Base-by-base conservation (phyloP, 1,140 invertebrate genomes). In the Drosophila nigrodunni region DNA sequence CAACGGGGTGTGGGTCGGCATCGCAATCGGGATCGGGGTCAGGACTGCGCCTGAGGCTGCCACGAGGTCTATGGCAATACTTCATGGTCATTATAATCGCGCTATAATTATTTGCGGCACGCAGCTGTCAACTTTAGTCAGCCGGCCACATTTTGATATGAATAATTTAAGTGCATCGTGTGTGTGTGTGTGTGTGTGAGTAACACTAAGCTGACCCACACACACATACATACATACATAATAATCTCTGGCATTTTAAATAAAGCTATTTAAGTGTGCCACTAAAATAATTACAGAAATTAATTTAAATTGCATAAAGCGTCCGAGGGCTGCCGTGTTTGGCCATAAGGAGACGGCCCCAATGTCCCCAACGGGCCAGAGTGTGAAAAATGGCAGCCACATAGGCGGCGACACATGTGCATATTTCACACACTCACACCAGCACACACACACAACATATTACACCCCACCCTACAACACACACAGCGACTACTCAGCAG, bases 271-370 rank as follows among this genome's bases (percentile, higher is more conserved):
- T 73, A 70, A 78, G 77, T 73, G 46, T 18, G 47, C 50, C 74
- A 83, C 85, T 83, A 80, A 89, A 74, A 78, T 88, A 88, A 88
- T 88, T 88, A 89, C 77, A 68, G 73, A 85, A 89, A 88, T 83
- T 89, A 89, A 80, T 89, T 89, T 88, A 88, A 89, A 89, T 83
- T 88, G 80, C 85, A 88, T 80, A 78, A 83, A 80, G 67, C 43
- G 55, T 54, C 50, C 50, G 50, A 54, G 50, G 50, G 76, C 58
- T 73, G 54, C n/a, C 60, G 25, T 30, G 25, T 30, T 30, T 30
- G 34, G 25, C 10, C 13, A 50, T 44, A 68, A 68, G 70, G 44
- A 68, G 55, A n/a, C 15, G 46, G 39, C 46, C 39, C 44, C 39
- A 60, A 21, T 68, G 39, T 15, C 47, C 39, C 57, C 62, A 57